phyloP scores from a whole-genome alignment of 2,113 vertebrate genomes.

The Etheostoma cragini region DNA sequence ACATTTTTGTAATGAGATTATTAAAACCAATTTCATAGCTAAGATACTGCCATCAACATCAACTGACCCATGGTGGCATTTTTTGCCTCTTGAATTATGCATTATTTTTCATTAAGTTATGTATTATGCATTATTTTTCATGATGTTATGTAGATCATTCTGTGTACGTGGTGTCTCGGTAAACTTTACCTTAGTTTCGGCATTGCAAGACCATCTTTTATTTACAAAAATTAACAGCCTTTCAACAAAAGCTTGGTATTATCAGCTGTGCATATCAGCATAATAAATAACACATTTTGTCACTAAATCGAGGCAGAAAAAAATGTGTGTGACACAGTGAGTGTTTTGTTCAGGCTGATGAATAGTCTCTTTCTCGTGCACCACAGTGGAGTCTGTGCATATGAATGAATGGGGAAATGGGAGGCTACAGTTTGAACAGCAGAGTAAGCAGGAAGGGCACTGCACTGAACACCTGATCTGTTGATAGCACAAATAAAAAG shows the following conservation, averaged over 20 bases:
- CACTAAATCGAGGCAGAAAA: not conserved
- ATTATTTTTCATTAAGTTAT: not conserved
- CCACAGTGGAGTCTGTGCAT: conserved; percentile 48
- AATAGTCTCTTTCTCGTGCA: conserved; percentile 44
- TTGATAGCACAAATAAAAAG: conserved; percentile 5
- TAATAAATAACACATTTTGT: not conserved
- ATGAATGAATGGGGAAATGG: conserved; percentile 36
- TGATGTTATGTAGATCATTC: not conserved
- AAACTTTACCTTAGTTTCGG: too few species aligned
- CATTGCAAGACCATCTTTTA: not conserved
- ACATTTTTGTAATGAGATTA: too few species aligned
- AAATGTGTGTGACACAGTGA: conserved; percentile 22
- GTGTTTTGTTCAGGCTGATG: conserved; percentile 51
- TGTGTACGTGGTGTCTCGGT: not conserved
- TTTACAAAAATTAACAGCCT: not conserved
- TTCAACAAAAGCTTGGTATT: not conserved
- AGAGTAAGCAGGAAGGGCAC: conserved; percentile 18
- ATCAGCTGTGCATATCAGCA: not conserved
- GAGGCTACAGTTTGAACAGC: conserved; percentile 17
- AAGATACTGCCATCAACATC: not conserved
- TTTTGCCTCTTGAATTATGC: not conserved
- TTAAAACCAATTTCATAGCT: not conserved
- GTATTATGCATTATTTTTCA: not conserved
- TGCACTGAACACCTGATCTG: conserved; percentile 9
- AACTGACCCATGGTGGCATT: not conserved